A percentile compares a stretch with the other conserved stretches of the same genome.
These are phyloP conservation scores for Marasmarcha lunaedactyla DNA, from an alignment of 2,888 invertebrate species.

Conservation along the genomic window DNA sequence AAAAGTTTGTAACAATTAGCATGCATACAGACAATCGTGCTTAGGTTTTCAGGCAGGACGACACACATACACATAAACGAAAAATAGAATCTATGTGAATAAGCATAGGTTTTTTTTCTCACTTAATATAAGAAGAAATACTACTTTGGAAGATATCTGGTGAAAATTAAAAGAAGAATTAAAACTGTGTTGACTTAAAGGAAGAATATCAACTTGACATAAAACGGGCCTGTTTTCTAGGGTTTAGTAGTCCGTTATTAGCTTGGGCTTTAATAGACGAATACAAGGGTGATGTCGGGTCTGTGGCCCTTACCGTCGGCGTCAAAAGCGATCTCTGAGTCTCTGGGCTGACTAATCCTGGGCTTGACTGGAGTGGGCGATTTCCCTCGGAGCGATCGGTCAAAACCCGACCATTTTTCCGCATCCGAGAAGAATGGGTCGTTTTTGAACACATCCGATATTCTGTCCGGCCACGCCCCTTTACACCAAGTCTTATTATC, in stretches of 20 bases:
- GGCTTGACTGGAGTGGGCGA: conserved; percentile 81
- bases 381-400: conserved; percentile 68
- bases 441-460: conserved; percentile 60
- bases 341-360: conserved; percentile 76
- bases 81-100: too few species aligned
- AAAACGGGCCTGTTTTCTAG: conserved; percentile 5
- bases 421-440: conserved; percentile 67
- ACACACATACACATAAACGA: too few species aligned
- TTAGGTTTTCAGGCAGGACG: too few species aligned
- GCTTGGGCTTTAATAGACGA: background rate
- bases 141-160: too few species aligned
- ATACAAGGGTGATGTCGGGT: conserved; percentile 18
- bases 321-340: conserved; percentile 79
- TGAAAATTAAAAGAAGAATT: too few species aligned
- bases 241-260: background rate
- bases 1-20: conserved; percentile 5
- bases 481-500: conserved; percentile 60
- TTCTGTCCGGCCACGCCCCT: conserved; percentile 55
- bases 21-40: too few species aligned
- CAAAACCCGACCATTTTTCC: conserved; percentile 66
- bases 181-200: too few species aligned
- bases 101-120: too few species aligned
- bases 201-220: too few species aligned
- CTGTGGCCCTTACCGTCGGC: conserved; percentile 77
- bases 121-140: too few species aligned